These are phyloP conservation scores for Formica exsecta DNA, from an alignment of 1,140 invertebrate genomes.

Conservation along the genomic window DNA sequence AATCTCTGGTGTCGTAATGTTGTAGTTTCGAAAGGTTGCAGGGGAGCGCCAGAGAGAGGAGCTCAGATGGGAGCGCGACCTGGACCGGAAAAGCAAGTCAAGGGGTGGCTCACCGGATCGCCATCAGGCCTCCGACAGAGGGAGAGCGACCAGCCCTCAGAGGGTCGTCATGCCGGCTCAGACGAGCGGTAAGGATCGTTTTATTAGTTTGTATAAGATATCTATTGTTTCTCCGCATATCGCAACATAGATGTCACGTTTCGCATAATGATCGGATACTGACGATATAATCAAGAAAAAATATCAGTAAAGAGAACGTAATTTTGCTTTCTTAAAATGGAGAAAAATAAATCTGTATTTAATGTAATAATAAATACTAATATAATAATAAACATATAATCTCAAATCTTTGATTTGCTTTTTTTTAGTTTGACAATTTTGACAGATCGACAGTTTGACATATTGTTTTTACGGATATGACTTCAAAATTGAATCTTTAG, in stretches of 20 bases:
- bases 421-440: background rate
- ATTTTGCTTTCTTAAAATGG: background rate
- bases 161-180: constrained; percentile 64
- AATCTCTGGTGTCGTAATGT: constrained; percentile 85
- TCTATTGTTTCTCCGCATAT: background rate
- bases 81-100: constrained; percentile 86
- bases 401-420: background rate
- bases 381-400: too few species aligned
- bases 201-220: constrained; percentile 3
- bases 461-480: background rate
- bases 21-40: constrained; percentile 88
- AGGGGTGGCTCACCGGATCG: constrained; percentile 83
- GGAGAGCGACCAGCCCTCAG: constrained; percentile 82
- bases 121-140: constrained; percentile 78
- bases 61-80: constrained; percentile 85
- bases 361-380: background rate
- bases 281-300: background rate
- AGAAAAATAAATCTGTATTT: background rate
- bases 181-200: constrained; percentile 59
- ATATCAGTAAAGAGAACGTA: background rate
- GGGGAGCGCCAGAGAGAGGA: constrained; percentile 85
- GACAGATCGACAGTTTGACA: too few species aligned
- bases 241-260: background rate
- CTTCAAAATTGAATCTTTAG: background rate
- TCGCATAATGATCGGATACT: background rate